A percentile compares a stretch with the other conserved stretches of the same genome.
phyloP scores from a whole-genome alignment of 2,113 vertebrate species.

The Chamaea fasciata region DNA sequence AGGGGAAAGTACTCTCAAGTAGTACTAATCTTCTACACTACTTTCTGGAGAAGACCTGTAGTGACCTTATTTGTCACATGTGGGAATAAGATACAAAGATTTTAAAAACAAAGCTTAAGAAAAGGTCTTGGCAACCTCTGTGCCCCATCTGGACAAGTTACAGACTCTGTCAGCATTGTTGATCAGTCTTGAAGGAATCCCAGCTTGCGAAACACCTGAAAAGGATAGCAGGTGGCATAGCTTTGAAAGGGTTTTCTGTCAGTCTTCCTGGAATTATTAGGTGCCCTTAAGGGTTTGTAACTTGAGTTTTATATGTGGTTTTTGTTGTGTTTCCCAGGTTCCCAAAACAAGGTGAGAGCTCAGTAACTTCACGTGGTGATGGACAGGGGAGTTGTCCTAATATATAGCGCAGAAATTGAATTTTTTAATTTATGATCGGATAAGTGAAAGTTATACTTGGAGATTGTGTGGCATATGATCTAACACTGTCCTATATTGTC shows the following conservation, averaged over 20 bases:
- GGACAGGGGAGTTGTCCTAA: not conserved
- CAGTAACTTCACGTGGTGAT: not conserved
- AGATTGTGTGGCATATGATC: not conserved
- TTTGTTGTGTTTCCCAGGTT: not conserved
- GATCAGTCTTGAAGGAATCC: slow-evolving; percentile 5
- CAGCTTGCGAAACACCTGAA: slow-evolving; percentile 5
- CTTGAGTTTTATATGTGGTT: not conserved
- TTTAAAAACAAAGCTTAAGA: not conserved
- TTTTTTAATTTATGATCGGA: not conserved
- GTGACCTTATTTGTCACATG: not conserved
- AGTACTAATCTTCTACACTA: not conserved
- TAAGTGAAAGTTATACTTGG: not conserved
- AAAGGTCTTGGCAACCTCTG: not conserved
- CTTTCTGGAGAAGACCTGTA: not conserved
- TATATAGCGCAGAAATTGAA: not conserved
- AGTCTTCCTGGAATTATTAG: slow-evolving; percentile 26
- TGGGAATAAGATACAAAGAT: not conserved
- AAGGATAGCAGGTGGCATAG: not conserved
- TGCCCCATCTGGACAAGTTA: not conserved
- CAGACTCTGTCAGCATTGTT: not conserved
- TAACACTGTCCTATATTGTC: not conserved
- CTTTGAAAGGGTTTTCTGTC: slow-evolving; percentile 16
- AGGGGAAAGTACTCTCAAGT: not conserved
- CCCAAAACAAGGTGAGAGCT: not conserved
- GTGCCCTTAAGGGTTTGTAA: slow-evolving; percentile 16